Conservation (phyloP, 2,888 invertebrate species). For the Fabriciana adippe region DNA sequence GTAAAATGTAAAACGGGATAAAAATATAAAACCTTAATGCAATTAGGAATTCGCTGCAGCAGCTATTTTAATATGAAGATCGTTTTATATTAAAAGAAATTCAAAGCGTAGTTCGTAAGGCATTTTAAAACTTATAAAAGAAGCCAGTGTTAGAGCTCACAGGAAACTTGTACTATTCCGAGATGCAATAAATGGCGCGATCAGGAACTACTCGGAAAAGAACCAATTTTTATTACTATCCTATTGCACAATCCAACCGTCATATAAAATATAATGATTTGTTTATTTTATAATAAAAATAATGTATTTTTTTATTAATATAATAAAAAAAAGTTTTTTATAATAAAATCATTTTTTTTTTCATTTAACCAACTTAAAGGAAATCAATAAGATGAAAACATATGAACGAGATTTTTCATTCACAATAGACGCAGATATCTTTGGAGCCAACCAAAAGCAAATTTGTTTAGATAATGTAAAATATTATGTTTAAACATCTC, state of each 20-base stretch:
- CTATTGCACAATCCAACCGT: constrained; percentile 34
- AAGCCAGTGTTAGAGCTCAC: constrained; percentile 60
- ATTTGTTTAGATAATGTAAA: too few species aligned
- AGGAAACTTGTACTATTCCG: constrained; percentile 70
- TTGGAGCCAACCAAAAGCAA: too few species aligned
- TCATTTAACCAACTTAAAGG: too few species aligned
- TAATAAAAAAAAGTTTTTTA: too few species aligned
- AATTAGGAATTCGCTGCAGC: constrained; percentile 27
- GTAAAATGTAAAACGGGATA: constrained; percentile 17
- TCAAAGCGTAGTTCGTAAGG: constrained; percentile 47
- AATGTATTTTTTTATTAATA: too few species aligned
- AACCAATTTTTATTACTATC: constrained; percentile 55
- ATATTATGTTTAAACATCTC: too few species aligned
- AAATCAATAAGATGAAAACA: too few species aligned
- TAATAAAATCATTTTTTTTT: too few species aligned
- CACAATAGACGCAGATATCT: too few species aligned
- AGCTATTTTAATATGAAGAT: constrained; percentile 38
- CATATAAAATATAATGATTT: constrained; percentile 26
- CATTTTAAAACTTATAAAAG: constrained; percentile 75
- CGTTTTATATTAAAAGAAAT: constrained; percentile 39
- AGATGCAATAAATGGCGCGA: constrained; percentile 75
- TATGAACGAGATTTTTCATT: too few species aligned
- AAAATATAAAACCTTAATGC: constrained; percentile 26
- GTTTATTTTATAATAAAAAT: constrained; percentile 14
- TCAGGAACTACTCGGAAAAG: constrained; percentile 61